Evolutionary conservation across 2,888 invertebrate species (phyloP), one percentile per base, ranked within the genome.

Genomic region (Drosophila prostipennis): DNA sequence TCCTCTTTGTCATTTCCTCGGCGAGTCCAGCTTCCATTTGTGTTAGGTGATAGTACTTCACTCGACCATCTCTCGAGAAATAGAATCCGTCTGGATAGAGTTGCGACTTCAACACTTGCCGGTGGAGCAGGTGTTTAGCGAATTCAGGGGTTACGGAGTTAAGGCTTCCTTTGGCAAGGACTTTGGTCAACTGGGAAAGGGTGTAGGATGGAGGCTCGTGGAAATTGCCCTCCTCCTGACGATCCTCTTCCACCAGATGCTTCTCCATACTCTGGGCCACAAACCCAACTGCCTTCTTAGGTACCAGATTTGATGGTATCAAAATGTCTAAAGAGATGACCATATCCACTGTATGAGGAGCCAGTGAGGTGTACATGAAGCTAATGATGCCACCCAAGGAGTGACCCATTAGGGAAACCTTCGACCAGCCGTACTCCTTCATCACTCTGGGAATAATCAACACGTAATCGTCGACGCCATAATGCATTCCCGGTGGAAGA

Each of bases 361-460:
- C 95, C 1, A 94, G 78, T 45, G 93, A 91, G 0, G 94, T 92
- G 78, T 94, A 96, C 4, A 93, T 90, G 85, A 94, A 94, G n/a
- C 92, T 91, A 0, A 93, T 91, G 32, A 94, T 93, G 1, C 93
- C 93, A 2, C 95, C 94, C 93, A 95, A 92, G 0, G 95, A 96
- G 87, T 96, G 96, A 2, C 94, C 93, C 69, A 96, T 80, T 19
- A 96, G 82, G 0, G 95, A 94, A 0, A 95, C 92, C 89, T 94
- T 94, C 1, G 93, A 91, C 95, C 95, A 95, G 63, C 94, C 93
- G 79, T 94, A 95, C 79, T 95, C 92, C 51, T 94, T 92, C 72
- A 93, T 93, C 51, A 95, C 76, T 59, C 93, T 90, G 39, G 93
- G 91, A 37, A 96, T 91, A 16, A 93, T 65, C 87, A 85, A 91